Evolutionary conservation across 2,888 invertebrate genomes (phyloP).

Genomic region (Chloromyia formosa): DNA sequence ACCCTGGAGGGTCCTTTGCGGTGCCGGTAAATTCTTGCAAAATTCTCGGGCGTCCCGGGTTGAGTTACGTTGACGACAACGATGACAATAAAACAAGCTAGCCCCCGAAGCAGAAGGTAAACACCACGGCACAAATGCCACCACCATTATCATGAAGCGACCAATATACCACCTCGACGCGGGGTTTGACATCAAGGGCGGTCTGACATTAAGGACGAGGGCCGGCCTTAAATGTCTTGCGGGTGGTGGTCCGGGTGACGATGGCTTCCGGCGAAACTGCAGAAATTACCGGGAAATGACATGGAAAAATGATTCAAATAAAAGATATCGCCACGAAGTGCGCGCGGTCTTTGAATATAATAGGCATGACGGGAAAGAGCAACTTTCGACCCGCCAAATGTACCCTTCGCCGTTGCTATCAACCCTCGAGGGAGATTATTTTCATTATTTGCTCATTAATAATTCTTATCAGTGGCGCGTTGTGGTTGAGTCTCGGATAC

Average conservation of each 20-base stretch:
- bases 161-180: too few relatives aligned
- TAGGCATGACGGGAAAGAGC: background rate
- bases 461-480: conserved; percentile 54
- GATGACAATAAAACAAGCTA: conserved; percentile 17
- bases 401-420: too few relatives aligned
- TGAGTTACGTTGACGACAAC: background rate
- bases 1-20: background rate
- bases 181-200: too few relatives aligned
- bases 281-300: conserved; percentile 28
- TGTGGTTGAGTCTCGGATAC: background rate
- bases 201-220: too few relatives aligned
- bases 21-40: background rate
- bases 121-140: background rate
- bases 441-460: conserved; percentile 58
- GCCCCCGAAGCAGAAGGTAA: background rate
- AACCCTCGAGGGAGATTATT: conserved; percentile 54
- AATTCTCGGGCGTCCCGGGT: background rate
- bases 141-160: too few relatives aligned
- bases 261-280: conserved; percentile 1
- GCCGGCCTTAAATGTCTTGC: too few relatives aligned
- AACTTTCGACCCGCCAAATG: too few relatives aligned
- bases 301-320: conserved; percentile 29
- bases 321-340: conserved; percentile 25
- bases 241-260: too few relatives aligned
- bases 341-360: conserved; percentile 5